Conservation (phyloP, 30 jellyfish, hydroid and myxozoan species). For the Mastigias papua region DNA sequence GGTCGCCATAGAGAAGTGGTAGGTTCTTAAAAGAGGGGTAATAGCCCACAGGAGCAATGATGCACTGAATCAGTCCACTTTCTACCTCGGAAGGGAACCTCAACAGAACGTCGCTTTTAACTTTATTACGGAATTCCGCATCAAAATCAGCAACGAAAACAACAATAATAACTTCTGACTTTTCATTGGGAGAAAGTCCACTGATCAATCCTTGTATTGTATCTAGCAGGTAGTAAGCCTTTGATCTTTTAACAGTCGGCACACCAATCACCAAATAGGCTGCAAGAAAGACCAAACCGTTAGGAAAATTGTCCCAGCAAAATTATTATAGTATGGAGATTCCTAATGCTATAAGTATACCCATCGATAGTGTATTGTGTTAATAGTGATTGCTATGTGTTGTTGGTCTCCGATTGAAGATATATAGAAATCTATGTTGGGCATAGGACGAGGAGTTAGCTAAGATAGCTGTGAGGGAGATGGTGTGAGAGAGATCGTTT, state of each 20-base stretch:
- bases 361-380: no score
- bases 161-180: slow-evolving; percentile 74
- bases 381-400: no score
- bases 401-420: no score
- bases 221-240: slow-evolving; percentile 79
- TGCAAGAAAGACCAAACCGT: slow-evolving; percentile 32
- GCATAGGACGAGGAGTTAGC: no score
- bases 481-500: no score
- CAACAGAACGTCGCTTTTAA: slow-evolving; percentile 20
- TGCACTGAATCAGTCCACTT: slow-evolving; percentile 71
- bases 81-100: slow-evolving; percentile 55
- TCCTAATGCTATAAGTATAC: no score
- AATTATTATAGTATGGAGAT: no score
- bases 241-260: slow-evolving; percentile 83
- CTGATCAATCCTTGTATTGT: slow-evolving; percentile 70
- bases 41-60: slow-evolving; percentile 51
- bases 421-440: no score
- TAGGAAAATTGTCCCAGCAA: no score
- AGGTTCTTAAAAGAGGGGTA: slow-evolving; percentile 73
- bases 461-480: no score
- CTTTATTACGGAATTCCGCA: slow-evolving; percentile 30
- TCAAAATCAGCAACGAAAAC: slow-evolving; percentile 76
- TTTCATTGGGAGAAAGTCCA: slow-evolving; percentile 46
- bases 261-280: slow-evolving; percentile 86
- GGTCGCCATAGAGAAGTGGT: slow-evolving; percentile 86